Evolutionary conservation across 2,888 invertebrate genomes (phyloP), one percentile per base, ranked within the genome.

Genomic region (Chironomus tentans): DNA sequence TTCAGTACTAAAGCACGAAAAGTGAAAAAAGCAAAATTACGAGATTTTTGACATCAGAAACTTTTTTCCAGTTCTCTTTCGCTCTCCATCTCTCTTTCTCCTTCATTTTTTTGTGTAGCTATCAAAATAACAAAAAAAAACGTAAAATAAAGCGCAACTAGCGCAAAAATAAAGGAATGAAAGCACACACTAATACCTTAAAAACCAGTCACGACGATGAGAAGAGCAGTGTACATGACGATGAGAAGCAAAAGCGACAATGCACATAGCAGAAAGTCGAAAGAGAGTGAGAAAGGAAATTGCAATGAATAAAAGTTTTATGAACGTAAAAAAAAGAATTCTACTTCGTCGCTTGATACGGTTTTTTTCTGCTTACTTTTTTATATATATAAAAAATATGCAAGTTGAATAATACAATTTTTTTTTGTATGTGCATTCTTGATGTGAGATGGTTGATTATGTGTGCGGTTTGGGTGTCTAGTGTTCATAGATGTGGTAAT

Each of bases 291-390:
- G 47, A 70, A 22, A 70, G 50, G 21, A 50, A 70, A 48, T 22
- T 47, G 46, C 70, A 50, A 70, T 65, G 65, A 65, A 65, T 56
- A 65, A 65, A 65, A 65, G 21, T 65, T 65, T 65, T 65, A 24
- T 65, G 65, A 18, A 21, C 65, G 56, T 15, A n/a, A 15, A 15
- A 15, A 38, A 38, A 38, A 38, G 38, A 38, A 38, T 65, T 21
- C 65, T 65, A 24, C 65, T 65, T 65, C 65, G 65, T 65, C 65
- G 65, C 65, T 65, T 65, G 65, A 65, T 65, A 65, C 56, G 56
- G 56, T 56, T 56, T 56, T 56, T 56, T 56, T 56, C n/a, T 56
- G 56, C 38, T 38, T 56, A 18, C 56, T 56, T 15, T 18, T 28
- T n/a, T 50, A 15, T 50, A 15, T 50, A 38, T 38, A 38, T 56